Evolutionary conservation across 2,113 vertebrate species (phyloP).

Genomic region (Speoplatyrhinus poulsoni): DNA sequence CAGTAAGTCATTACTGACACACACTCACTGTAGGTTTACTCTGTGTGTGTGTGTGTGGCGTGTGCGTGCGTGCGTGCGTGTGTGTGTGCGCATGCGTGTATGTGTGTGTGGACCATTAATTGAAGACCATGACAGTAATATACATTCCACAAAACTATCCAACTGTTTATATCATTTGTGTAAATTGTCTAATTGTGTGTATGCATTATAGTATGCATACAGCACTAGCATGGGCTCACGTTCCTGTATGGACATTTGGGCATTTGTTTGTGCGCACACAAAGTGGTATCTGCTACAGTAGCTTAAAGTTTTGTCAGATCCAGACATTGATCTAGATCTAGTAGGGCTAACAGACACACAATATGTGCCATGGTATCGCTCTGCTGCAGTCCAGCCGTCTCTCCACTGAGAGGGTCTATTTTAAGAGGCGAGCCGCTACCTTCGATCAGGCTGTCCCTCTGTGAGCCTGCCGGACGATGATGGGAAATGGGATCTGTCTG

Average conservation of each 20-base stretch:
- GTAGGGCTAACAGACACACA: too few relatives aligned
- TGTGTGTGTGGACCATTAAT: neutral
- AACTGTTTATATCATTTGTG: neutral
- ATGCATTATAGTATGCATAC: too few relatives aligned
- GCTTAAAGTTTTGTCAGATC: too few relatives aligned
- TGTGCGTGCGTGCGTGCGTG: neutral
- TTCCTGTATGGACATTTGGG: too few relatives aligned
- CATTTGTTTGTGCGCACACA: too few relatives aligned
- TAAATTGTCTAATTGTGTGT: too few relatives aligned
- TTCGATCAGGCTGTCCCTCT: constrained; percentile 47
- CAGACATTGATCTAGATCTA: too few relatives aligned
- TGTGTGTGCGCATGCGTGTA: constrained; percentile 2
- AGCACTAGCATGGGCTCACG: too few relatives aligned
- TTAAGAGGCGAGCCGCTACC: constrained; percentile 29
- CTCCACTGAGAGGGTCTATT: constrained; percentile 47
- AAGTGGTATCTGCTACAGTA: too few relatives aligned
- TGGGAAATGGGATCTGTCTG: constrained; percentile 44
- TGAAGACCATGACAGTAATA: constrained; percentile 2
- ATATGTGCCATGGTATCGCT: constrained; percentile 8
- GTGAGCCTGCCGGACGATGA: constrained; percentile 40
- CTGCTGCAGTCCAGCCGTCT: constrained; percentile 39
- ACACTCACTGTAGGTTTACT: constrained; percentile 43
- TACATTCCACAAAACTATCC: constrained; percentile 7
- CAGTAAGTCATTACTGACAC: constrained; percentile 53
- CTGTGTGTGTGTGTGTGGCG: constrained; percentile 3